A percentile compares a stretch with the other conserved stretches of the same genome.
These are phyloP conservation scores for Drosophila austrosaltans DNA, from an alignment of 2,888 invertebrate genomes.

Conservation along the genomic window DNA sequence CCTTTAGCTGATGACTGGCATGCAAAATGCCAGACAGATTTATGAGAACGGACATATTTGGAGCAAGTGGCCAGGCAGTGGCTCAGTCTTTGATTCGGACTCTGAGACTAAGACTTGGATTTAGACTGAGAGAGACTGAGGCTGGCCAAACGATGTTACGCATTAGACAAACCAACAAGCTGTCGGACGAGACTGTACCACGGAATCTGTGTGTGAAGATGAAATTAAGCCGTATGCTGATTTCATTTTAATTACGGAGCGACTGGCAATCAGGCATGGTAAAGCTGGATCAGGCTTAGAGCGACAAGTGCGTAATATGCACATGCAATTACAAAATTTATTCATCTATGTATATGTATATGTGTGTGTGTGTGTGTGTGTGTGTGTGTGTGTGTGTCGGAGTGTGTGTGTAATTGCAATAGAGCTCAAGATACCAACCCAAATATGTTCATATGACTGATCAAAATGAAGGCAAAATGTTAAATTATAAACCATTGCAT, in stretches of 20 bases:
- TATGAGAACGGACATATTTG: conserved; percentile 77
- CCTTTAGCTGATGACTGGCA: conserved; percentile 72
- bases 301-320: conserved; percentile 77
- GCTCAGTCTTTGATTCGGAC: conserved; percentile 23
- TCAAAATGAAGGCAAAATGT: conserved; percentile 29
- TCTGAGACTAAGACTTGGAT: conserved; percentile 25
- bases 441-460: conserved; percentile 47
- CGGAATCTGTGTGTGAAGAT: conserved; percentile 43
- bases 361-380: conserved; percentile 24
- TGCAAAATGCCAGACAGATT: conserved; percentile 76
- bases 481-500: conserved; percentile 17
- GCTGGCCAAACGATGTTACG: conserved; percentile 66
- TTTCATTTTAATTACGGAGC: conserved; percentile 77
- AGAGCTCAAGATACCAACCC: conserved; percentile 62
- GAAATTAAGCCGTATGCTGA: conserved; percentile 79
- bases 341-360: conserved; percentile 11
- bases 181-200: conserved; percentile 46
- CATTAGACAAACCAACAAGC: conserved; percentile 77
- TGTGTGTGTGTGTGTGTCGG: conserved; percentile 24
- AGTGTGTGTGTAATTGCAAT: conserved; percentile 41
- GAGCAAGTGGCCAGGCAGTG: conserved; percentile 45
- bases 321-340: conserved; percentile 56
- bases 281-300: conserved; percentile 78
- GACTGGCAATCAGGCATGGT: conserved; percentile 74
- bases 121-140: not conserved